These are phyloP conservation scores for Hippolais icterina DNA, from an alignment of 2,113 vertebrate species.

Conservation along the genomic window DNA sequence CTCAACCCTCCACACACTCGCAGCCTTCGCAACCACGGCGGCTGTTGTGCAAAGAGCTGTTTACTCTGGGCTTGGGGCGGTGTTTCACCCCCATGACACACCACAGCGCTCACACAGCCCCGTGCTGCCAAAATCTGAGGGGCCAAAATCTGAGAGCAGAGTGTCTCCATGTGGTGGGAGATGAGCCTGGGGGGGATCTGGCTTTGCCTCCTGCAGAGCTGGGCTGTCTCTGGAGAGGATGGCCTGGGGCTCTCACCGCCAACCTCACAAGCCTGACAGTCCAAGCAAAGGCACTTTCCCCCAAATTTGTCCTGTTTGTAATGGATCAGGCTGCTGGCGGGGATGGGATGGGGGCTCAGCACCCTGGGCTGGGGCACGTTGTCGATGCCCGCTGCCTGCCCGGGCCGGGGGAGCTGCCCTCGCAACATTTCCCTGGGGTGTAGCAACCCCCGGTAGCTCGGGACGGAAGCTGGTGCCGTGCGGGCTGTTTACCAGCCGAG, in stretches of 20 bases:
- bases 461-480: not conserved
- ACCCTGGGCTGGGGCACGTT: fast-evolving
- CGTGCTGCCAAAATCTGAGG: fast-evolving
- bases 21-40: not conserved
- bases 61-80: not conserved
- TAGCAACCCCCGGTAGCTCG: not conserved
- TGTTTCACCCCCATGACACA: fast-evolving
- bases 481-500: conserved; percentile 37
- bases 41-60: conserved; percentile 52
- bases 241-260: fast-evolving
- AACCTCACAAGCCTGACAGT: fast-evolving
- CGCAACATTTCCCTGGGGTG: not conserved
- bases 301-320: not conserved
- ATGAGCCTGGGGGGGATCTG: not conserved
- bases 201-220: fast-evolving
- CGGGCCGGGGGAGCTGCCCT: not conserved
- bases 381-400: not conserved
- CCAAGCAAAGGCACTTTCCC: fast-evolving
- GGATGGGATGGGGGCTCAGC: fast-evolving
- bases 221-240: fast-evolving
- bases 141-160: not conserved
- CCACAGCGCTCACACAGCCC: not conserved
- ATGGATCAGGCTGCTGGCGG: fast-evolving
- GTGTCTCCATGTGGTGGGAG: not conserved
- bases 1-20: not conserved